phyloP scores from a whole-genome alignment of 2,888 invertebrate genomes.

The Drosophila ezoana region DNA sequence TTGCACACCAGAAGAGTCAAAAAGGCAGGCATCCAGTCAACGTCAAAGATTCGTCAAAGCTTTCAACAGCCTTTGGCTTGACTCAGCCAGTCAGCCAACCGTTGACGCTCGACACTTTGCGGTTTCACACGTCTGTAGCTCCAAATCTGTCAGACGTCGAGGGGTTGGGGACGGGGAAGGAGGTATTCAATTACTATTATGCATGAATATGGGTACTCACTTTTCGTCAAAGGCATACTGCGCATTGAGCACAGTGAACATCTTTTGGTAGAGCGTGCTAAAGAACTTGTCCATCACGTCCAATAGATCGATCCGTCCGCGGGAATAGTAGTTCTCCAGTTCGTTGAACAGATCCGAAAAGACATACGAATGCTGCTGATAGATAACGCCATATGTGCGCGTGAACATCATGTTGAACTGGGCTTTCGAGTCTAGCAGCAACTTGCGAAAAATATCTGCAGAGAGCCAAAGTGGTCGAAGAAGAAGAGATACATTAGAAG shows the following conservation, averaged over 20 bases:
- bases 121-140: constrained; percentile 75
- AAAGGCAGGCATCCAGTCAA: constrained; percentile 33
- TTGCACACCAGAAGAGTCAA: constrained; percentile 59
- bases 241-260: constrained; percentile 97
- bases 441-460: constrained; percentile 95
- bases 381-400: constrained; percentile 96
- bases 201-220: constrained; percentile 86
- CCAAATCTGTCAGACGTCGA: constrained; percentile 49
- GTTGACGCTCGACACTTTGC: constrained; percentile 67
- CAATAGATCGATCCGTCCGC: constrained; percentile 93
- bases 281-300: constrained; percentile 97
- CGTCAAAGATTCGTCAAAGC: constrained; percentile 23
- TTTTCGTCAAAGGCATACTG: constrained; percentile 95
- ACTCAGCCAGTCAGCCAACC: constrained; percentile 46
- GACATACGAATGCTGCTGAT: constrained; percentile 96
- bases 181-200: constrained; percentile 51
- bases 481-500: constrained; percentile 12
- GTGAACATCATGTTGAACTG: constrained; percentile 98
- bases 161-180: constrained; percentile 13
- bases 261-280: constrained; percentile 95
- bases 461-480: constrained; percentile 61
- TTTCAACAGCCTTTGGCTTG: constrained; percentile 14
- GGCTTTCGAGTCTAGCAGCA: constrained; percentile 92
- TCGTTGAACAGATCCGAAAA: constrained; percentile 96
- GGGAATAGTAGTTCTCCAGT: constrained; percentile 94